Percentiles rank a stretch among this genome's conserved stretches.
Conservation (phyloP, 2,113 vertebrate species). For the Apodemus sylvaticus region DNA sequence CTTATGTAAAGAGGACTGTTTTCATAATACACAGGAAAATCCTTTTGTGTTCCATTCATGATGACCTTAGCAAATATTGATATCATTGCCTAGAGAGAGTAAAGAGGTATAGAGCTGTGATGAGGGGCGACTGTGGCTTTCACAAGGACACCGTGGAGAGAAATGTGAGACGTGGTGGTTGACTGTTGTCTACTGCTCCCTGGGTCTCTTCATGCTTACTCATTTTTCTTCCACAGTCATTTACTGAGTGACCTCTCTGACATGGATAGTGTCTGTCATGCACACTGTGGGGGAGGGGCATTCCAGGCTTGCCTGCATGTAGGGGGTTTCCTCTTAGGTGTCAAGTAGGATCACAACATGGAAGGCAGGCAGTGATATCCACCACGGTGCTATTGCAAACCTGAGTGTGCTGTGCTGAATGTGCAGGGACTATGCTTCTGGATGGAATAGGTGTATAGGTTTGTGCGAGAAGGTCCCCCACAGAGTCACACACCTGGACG, state of each 20-base stretch:
- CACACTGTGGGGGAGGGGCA: rapidly evolving
- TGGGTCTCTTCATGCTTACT: background rate
- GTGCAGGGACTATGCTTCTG: background rate
- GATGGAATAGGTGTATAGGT: background rate
- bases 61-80: background rate
- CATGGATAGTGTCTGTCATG: background rate
- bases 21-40: background rate
- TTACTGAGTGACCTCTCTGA: background rate
- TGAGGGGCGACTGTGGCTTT: background rate
- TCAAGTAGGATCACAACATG: background rate
- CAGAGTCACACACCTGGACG: background rate
- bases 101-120: background rate
- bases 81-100: background rate
- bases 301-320: background rate
- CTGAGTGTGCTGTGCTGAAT: background rate
- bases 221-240: background rate
- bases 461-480: background rate
- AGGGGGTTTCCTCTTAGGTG: background rate
- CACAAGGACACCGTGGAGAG: background rate
- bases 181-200: background rate
- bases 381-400: background rate
- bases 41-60: background rate
- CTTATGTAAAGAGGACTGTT: background rate
- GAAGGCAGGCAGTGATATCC: background rate
- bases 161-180: background rate